Percentiles rank a stretch among this genome's conserved stretches.
phyloP scores from a whole-genome alignment of 2,113 vertebrate genomes.

The Engraulis encrasicolus region DNA sequence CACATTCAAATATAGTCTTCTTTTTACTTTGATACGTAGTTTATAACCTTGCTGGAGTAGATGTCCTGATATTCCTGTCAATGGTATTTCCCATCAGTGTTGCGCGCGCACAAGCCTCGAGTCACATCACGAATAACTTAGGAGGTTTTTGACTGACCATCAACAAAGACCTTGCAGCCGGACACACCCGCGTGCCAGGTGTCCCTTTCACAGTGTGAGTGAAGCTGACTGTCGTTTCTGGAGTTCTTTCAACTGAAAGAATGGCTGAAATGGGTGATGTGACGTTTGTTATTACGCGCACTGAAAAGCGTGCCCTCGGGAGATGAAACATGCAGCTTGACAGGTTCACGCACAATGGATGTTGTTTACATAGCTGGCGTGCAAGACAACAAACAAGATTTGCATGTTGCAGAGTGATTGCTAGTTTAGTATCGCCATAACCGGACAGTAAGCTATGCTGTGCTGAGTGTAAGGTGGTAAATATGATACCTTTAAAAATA shows the following conservation, averaged over 20 bases:
- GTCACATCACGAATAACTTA: not conserved
- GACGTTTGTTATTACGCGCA: not conserved
- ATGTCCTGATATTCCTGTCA: too few species aligned
- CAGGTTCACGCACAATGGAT: not conserved
- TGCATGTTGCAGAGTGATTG: not conserved
- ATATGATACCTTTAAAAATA: conserved; percentile 15
- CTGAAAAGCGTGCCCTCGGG: not conserved
- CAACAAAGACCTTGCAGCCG: not conserved
- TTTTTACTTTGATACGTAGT: too few species aligned
- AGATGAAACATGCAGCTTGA: not conserved
- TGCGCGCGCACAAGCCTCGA: too few species aligned
- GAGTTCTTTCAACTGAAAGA: not conserved
- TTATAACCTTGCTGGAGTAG: too few species aligned
- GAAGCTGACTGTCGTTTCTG: not conserved
- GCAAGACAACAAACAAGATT: not conserved
- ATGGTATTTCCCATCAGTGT: too few species aligned
- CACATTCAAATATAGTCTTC: too few species aligned
- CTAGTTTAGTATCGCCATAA: not conserved
- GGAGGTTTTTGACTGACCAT: not conserved
- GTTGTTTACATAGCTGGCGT: conserved; percentile 2
- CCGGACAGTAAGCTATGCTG: not conserved
- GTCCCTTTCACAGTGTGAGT: not conserved
- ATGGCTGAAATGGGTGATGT: not conserved
- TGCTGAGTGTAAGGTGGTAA: not conserved
- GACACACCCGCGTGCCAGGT: not conserved